These are phyloP conservation scores for Monomorium pharaonis DNA, from an alignment of 1,140 invertebrate genomes.

Conservation along the genomic window DNA sequence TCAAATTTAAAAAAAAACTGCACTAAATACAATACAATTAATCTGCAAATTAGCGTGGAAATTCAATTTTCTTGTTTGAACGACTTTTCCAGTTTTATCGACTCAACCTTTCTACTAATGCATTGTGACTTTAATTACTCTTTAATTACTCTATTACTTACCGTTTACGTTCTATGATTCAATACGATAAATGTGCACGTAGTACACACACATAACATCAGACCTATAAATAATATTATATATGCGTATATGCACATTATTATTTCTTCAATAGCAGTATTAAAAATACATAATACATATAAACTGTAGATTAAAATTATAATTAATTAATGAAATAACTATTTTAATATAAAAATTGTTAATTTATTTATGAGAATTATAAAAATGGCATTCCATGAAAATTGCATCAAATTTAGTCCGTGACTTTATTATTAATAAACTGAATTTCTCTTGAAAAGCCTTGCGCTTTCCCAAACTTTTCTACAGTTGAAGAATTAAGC, in stretches of 20 bases:
- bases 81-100: constrained; percentile 25
- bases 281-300: too few species aligned
- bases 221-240: too few species aligned
- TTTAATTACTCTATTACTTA: constrained; percentile 63
- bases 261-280: too few species aligned
- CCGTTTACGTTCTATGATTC: constrained; percentile 46
- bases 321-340: too few species aligned
- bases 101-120: constrained; percentile 31
- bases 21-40: neutral
- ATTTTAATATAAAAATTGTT: too few species aligned
- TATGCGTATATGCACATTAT: too few species aligned
- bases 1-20: neutral
- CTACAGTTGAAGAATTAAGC: constrained; percentile 19
- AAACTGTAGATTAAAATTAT: too few species aligned
- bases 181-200: neutral
- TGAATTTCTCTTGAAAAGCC: neutral
- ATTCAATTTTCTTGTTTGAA: constrained; percentile 39
- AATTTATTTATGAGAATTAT: neutral
- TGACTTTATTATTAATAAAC: neutral
- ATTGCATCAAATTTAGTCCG: neutral
- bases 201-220: too few species aligned
- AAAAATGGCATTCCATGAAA: neutral
- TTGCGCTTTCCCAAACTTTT: constrained; percentile 28
- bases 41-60: constrained; percentile 16
- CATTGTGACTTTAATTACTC: constrained; percentile 65